Conservation (phyloP, 2,888 invertebrate genomes). For the Erpobdella octoculata region DNA sequence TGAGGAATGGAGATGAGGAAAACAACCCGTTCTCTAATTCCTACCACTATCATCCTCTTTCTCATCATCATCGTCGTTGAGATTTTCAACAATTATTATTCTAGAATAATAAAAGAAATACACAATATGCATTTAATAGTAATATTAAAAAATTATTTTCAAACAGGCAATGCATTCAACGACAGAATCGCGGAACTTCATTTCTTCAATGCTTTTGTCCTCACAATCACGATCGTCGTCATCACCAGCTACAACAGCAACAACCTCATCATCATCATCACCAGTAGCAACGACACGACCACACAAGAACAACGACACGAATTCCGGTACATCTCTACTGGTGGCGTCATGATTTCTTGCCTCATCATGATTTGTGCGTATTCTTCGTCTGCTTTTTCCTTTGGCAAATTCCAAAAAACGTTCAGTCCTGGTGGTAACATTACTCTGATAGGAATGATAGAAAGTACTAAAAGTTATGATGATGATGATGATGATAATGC, state of each 20-base stretch:
- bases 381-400: not conserved
- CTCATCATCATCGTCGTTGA: too few species aligned
- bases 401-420: not conserved
- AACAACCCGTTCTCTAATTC: too few species aligned
- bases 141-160: too few species aligned
- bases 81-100: too few species aligned
- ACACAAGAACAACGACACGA: not conserved
- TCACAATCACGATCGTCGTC: slow-evolving; percentile 15
- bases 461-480: not conserved
- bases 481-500: not conserved
- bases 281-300: not conserved
- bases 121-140: too few species aligned
- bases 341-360: not conserved
- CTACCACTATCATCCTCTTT: too few species aligned
- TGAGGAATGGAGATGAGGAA: too few species aligned
- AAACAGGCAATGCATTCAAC: too few species aligned
- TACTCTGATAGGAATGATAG: not conserved
- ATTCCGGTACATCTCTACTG: not conserved
- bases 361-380: not conserved
- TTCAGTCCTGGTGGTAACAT: not conserved
- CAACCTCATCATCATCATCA: not conserved
- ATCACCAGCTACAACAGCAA: slow-evolving; percentile 25
- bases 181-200: too few species aligned
- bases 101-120: too few species aligned
- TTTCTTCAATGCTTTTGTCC: too few species aligned